Evolutionary conservation across 2,797 vertebrate species (phyloP).

Genomic region (Cyprinella venusta): DNA sequence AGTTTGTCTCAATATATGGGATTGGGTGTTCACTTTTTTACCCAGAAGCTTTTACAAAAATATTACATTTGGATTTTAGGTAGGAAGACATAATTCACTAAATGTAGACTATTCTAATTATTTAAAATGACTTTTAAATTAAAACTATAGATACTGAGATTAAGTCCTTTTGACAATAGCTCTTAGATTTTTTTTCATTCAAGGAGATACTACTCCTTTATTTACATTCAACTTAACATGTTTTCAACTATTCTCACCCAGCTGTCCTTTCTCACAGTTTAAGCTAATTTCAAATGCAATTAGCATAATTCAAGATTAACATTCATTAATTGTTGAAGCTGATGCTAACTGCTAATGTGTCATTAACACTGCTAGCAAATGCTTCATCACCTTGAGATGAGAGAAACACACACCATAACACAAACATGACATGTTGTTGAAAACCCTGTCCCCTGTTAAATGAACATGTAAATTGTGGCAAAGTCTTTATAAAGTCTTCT

Average conservation of each 20-base stretch:
- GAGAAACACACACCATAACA: conserved; percentile 7
- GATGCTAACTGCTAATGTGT: conserved; percentile 97
- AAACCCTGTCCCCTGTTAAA: neutral
- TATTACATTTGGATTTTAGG: neutral
- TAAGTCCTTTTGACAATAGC: neutral
- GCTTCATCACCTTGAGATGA: conserved; percentile 92
- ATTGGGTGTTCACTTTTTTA: neutral
- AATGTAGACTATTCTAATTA: neutral
- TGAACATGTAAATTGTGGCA: conserved; percentile 9
- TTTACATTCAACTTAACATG: conserved; percentile 42
- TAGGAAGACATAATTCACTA: neutral
- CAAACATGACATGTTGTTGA: conserved; percentile 38
- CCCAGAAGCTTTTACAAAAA: neutral
- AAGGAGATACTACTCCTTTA: neutral
- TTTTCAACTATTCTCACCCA: conserved; percentile 63
- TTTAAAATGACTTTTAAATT: neutral
- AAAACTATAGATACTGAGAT: neutral
- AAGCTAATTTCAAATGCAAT: conserved; percentile 91
- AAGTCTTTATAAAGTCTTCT: neutral
- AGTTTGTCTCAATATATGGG: neutral
- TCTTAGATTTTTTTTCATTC: neutral
- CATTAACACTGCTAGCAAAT: conserved; percentile 89
- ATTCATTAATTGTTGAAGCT: conserved; percentile 96
- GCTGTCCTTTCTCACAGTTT: conserved; percentile 89
- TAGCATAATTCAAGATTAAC: conserved; percentile 99